Conservation (phyloP, 2,113 vertebrate genomes). For the Syrmaticus mikado region DNA sequence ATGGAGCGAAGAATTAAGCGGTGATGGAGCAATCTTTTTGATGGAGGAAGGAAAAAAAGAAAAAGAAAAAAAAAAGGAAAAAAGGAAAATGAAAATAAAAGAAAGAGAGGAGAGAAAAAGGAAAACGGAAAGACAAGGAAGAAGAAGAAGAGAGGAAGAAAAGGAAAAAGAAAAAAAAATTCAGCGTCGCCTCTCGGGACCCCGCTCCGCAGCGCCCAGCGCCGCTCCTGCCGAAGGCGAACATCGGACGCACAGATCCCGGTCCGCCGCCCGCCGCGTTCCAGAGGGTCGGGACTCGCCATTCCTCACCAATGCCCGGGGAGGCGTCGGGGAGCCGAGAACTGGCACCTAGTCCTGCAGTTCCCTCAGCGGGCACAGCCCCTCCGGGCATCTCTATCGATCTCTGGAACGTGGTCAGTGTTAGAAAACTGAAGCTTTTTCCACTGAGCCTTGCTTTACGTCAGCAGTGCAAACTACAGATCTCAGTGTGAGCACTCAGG, state of each 20-base stretch:
- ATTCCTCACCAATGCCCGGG: background rate
- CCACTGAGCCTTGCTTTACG: background rate
- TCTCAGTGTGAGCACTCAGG: background rate
- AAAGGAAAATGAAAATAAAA: background rate
- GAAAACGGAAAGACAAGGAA: background rate
- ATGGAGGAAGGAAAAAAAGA: background rate
- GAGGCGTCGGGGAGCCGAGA: background rate
- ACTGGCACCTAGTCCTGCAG: background rate
- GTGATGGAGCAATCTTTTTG: background rate
- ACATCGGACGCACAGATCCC: too few species aligned
- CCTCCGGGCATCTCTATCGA: background rate
- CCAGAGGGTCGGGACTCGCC: background rate
- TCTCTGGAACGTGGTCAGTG: accelerated
- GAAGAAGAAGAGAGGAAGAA: background rate
- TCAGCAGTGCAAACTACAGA: background rate
- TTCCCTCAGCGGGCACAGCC: background rate
- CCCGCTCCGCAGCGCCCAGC: too few species aligned
- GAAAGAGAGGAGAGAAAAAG: background rate
- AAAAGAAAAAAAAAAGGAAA: background rate
- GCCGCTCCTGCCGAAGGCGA: too few species aligned
- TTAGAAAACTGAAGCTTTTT: background rate
- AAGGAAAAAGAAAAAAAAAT: background rate
- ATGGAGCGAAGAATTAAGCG: background rate
- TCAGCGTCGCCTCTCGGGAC: accelerated
- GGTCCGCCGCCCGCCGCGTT: background rate